phyloP scores from a whole-genome alignment of 1,140 invertebrate genomes.

The Pogonomyrmex californicus region DNA sequence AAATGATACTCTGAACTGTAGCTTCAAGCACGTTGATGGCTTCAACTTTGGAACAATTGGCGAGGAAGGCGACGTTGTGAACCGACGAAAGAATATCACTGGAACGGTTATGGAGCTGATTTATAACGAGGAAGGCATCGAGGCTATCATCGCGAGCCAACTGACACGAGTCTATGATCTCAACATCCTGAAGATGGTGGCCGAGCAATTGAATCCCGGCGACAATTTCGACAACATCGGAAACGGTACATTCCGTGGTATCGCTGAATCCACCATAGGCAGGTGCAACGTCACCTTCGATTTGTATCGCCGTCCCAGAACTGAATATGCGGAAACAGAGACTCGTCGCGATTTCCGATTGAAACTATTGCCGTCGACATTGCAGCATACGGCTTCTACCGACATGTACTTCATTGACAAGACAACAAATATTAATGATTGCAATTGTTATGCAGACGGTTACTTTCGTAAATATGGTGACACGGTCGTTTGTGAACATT shows the following conservation, averaged over 20 bases:
- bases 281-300: conserved; percentile 78
- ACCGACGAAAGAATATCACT: not conserved
- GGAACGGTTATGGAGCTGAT: conserved; percentile 63
- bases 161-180: not conserved
- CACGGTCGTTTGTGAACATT: conserved; percentile 50
- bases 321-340: conserved; percentile 45
- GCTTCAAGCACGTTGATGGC: conserved; percentile 8
- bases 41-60: conserved; percentile 54
- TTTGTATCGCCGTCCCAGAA: conserved; percentile 71
- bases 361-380: conserved; percentile 44
- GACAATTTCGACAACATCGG: conserved; percentile 60
- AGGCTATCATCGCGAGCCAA: not conserved
- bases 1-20: conserved; percentile 52
- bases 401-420: conserved; percentile 76
- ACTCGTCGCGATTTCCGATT: conserved; percentile 67
- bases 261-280: conserved; percentile 78
- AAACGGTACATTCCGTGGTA: conserved; percentile 67
- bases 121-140: conserved; percentile 62
- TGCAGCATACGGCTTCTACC: conserved; percentile 68
- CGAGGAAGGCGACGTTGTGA: conserved; percentile 33
- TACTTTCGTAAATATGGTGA: conserved; percentile 69
- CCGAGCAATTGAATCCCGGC: conserved; percentile 73
- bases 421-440: conserved; percentile 75
- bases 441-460: conserved; percentile 65
- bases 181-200: conserved; percentile 40